phyloP scores from a whole-genome alignment of 2,888 invertebrate species.

The Melipona beecheii region DNA sequence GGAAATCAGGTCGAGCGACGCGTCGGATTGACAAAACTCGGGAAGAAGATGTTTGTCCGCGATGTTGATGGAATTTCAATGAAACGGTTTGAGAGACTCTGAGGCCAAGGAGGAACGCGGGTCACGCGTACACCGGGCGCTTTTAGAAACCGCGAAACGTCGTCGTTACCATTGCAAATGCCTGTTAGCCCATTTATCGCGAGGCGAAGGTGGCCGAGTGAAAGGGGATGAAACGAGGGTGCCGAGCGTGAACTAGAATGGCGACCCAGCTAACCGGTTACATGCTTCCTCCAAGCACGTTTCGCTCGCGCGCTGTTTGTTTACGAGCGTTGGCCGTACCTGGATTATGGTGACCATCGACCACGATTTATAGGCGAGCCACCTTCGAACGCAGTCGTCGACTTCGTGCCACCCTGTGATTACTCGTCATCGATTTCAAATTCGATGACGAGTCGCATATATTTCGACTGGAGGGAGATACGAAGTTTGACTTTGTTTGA shows the following conservation, averaged over 20 bases:
- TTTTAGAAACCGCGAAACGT: constrained; percentile 56
- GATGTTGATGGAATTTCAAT: not conserved
- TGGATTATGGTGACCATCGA: constrained; percentile 57
- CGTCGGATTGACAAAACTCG: not conserved
- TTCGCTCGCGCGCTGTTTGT: constrained; percentile 52
- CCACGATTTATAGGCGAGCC: constrained; percentile 43
- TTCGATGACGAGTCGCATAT: not conserved
- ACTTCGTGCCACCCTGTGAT: constrained; percentile 16
- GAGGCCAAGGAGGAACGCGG: not conserved
- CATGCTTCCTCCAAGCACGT: constrained; percentile 50
- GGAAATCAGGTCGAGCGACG: not conserved
- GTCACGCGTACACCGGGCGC: constrained; percentile 20
- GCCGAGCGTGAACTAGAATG: constrained; percentile 25
- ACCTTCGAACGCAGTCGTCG: constrained; percentile 18
- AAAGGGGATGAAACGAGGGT: constrained; percentile 25
- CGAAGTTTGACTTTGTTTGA: not conserved
- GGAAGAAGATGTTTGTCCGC: not conserved
- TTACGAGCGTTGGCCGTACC: constrained; percentile 58
- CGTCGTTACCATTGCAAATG: constrained; percentile 68
- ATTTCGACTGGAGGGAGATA: not conserved
- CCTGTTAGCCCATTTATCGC: constrained; percentile 56
- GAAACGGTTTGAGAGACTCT: constrained; percentile 43
- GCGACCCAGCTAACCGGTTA: constrained; percentile 27
- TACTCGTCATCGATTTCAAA: no score
- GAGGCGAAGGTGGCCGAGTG: constrained; percentile 28